These are phyloP conservation scores for Caenorhabditis afra DNA, from an alignment of 2,888 invertebrate species.

Conservation along the genomic window DNA sequence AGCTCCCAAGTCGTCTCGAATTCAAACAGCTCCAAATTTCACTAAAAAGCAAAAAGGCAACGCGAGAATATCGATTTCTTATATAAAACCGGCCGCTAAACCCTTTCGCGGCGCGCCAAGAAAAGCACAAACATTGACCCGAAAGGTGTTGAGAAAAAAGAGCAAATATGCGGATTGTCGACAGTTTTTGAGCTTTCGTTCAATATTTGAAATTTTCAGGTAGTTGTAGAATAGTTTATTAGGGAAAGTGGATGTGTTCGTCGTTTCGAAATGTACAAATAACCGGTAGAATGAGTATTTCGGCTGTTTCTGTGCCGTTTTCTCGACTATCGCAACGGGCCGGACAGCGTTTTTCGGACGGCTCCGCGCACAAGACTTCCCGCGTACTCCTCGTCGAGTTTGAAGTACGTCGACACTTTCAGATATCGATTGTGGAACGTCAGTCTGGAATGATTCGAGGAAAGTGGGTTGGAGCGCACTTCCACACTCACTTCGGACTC, in stretches of 20 bases:
- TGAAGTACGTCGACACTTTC: constrained; percentile 79
- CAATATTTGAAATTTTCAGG: too few relatives aligned
- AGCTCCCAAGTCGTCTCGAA: too few relatives aligned
- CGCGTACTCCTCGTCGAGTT: constrained; percentile 78
- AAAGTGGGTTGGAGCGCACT: background rate
- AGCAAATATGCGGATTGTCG: constrained; percentile 4
- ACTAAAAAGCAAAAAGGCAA: too few relatives aligned
- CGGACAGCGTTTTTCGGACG: constrained; percentile 73
- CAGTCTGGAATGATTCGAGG: constrained; percentile 62
- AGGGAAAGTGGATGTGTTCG: too few relatives aligned
- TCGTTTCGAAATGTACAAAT: constrained; percentile 40
- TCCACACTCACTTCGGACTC: constrained; percentile 75
- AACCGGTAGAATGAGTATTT: constrained; percentile 41
- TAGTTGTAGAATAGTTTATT: too few relatives aligned
- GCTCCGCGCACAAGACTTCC: constrained; percentile 78
- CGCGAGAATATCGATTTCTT: too few relatives aligned
- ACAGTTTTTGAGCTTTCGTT: background rate
- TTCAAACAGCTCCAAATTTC: too few relatives aligned
- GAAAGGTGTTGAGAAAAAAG: background rate
- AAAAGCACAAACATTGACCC: constrained; percentile 8
- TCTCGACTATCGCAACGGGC: constrained; percentile 21
- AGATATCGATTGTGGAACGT: constrained; percentile 78
- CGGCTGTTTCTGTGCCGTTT: background rate
- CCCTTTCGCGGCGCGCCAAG: too few relatives aligned
- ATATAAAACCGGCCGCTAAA: too few relatives aligned